phyloP scores from a whole-genome alignment of 2,888 invertebrate species.

The Silvanus unidentatus region DNA sequence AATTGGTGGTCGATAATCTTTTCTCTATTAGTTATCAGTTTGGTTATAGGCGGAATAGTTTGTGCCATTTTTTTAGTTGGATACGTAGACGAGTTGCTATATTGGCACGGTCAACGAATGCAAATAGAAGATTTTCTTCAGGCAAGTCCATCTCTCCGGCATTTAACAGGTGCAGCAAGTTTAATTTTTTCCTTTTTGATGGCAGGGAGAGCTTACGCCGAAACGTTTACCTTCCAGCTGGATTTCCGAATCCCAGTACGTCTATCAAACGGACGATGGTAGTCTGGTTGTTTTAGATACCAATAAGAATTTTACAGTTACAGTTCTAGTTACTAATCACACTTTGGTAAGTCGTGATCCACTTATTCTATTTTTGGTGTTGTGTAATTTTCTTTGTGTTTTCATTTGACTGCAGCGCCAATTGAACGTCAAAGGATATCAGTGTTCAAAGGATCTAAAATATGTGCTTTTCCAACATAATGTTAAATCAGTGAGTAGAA shows the following conservation, averaged over 20 bases:
- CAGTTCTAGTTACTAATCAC: constrained; percentile 79
- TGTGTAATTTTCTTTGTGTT: neutral
- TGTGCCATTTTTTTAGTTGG: constrained; percentile 84
- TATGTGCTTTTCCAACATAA: constrained; percentile 86
- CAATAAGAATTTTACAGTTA: constrained; percentile 66
- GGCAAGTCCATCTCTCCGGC: too few relatives aligned
- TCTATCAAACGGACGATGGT: constrained; percentile 82
- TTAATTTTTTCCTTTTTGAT: too few relatives aligned
- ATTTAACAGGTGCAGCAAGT: too few relatives aligned
- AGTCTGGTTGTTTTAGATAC: constrained; percentile 75
- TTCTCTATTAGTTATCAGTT: constrained; percentile 78
- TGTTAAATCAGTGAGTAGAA: constrained; percentile 71
- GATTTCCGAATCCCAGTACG: constrained; percentile 76
- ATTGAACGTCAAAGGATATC: constrained; percentile 80
- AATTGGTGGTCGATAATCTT: constrained; percentile 86
- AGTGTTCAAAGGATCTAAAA: constrained; percentile 79
- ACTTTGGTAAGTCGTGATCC: constrained; percentile 61
- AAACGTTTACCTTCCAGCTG: constrained; percentile 66
- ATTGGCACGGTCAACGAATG: constrained; percentile 84
- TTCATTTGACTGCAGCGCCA: constrained; percentile 62
- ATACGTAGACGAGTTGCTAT: constrained; percentile 83
- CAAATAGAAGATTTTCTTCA: constrained; percentile 79
- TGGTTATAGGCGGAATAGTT: constrained; percentile 81
- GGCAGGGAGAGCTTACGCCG: constrained; percentile 44
- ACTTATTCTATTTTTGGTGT: neutral